Conservation (phyloP, 2,113 vertebrate genomes). For the Andinoacara biseriatus region DNA sequence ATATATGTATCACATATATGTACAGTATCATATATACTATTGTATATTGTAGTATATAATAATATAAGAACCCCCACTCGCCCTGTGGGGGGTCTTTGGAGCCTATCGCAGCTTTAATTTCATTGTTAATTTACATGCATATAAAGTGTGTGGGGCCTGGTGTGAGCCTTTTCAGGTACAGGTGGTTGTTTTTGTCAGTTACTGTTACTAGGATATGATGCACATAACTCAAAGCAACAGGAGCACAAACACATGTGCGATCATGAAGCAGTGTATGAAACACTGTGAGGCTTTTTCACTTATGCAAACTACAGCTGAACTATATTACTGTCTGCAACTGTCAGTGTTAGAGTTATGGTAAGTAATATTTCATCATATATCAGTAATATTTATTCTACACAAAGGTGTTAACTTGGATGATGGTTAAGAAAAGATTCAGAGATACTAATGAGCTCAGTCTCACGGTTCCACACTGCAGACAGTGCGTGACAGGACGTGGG, state of each 20-base stretch:
- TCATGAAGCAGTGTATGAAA: neutral
- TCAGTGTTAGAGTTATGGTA: neutral
- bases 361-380: neutral
- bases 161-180: neutral
- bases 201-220: neutral
- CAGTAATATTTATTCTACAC: neutral
- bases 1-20: too few species aligned
- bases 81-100: too few species aligned
- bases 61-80: too few species aligned
- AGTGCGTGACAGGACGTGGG: constrained; percentile 40
- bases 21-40: too few species aligned
- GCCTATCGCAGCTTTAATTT: neutral
- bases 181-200: neutral
- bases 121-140: neutral
- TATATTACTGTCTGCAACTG: neutral
- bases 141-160: neutral
- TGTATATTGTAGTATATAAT: too few species aligned
- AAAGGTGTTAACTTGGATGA: neutral
- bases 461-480: constrained; percentile 34
- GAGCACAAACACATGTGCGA: neutral
- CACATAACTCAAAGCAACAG: neutral
- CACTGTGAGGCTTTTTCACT: neutral
- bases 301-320: neutral
- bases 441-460: neutral
- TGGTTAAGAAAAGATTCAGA: neutral